Conservation (phyloP, 2,888 invertebrate species). For the Chrysina gloriosa region DNA sequence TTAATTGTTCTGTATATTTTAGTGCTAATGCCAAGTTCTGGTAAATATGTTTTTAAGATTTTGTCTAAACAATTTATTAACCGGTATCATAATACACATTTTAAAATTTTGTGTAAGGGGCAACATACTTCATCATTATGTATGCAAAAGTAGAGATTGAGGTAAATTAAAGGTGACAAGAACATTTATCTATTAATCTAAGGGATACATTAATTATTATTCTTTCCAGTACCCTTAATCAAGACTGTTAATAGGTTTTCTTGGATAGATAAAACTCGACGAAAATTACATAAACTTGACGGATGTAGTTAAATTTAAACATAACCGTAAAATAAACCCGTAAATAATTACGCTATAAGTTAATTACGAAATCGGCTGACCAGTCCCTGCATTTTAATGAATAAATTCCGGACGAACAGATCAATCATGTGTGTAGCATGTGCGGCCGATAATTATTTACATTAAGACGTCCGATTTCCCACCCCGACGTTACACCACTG, state of each 20-base stretch:
- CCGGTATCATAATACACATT: too few relatives aligned
- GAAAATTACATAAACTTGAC: conserved; percentile 22
- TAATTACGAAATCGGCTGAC: conserved; percentile 37
- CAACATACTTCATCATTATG: too few relatives aligned
- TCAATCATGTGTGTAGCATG: conserved; percentile 38
- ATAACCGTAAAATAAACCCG: conserved; percentile 33
- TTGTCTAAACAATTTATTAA: too few relatives aligned
- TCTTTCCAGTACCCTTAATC: background rate
- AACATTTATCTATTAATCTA: background rate
- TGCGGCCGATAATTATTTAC: conserved; percentile 38
- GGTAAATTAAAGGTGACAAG: too few relatives aligned
- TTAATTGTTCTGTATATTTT: too few relatives aligned
- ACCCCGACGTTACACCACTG: conserved; percentile 55
- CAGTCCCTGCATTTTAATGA: conserved; percentile 42
- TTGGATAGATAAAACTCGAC: background rate
- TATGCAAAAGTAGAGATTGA: too few relatives aligned
- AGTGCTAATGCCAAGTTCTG: too few relatives aligned
- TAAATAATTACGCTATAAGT: conserved; percentile 32
- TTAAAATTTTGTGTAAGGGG: too few relatives aligned
- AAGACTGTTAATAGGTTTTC: conserved; percentile 5
- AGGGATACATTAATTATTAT: background rate
- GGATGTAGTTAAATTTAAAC: conserved; percentile 13
- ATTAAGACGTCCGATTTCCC: conserved; percentile 42
- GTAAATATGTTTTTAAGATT: too few relatives aligned
- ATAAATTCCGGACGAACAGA: conserved; percentile 40